Base-by-base conservation (phyloP, 1,140 invertebrate species). In the Piezodorus guildinii region DNA sequence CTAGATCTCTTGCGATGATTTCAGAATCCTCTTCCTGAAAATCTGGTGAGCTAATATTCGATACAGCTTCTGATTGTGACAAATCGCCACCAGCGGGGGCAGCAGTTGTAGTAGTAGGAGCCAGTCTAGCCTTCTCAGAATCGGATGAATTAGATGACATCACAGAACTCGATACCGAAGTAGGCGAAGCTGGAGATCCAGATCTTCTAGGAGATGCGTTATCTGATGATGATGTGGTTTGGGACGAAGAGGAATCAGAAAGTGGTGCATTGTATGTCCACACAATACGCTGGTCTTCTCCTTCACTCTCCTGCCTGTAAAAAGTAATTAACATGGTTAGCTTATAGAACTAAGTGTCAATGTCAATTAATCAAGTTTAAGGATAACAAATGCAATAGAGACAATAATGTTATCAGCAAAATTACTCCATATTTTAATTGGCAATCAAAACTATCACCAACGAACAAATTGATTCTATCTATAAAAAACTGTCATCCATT, bases 231-330 rank as follows among this genome's bases (percentile, higher is more conserved):
- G 64, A 45, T 14, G 68, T 64, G 16, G 68, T 64, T 9, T 52
- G 43, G 45, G 39, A 58, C 52, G 15, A n/a, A 0, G 45, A 54
- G 21, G 61, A 62, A 46, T 67, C 62, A 23, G 66, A 60, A 17
- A 62, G 25, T 15, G 89, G 87, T 25, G 88, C 87, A 76, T 93
- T 92, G 77, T 90, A 91, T n/a, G 88, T 91, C 90, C 90, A 91
- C 15, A 91, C 87, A 68, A 91, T 90, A 66, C 88, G 81, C 71
- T 84, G 80, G 69, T 76, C 70, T 60, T 70, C 67, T 6, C 49
- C 62, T 51, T 70, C 68, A 51, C 64, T 66, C 27, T 67, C 68
- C 44, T 65, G 66, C 58, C 59, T 66, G 16, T 14, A 44, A 62
- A 51, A 46, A 52, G 30, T 19, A 63, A 52, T 15, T 19, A 63